Evolutionary conservation across 2,113 vertebrate species (phyloP).

Genomic region (Agelaius tricolor): DNA sequence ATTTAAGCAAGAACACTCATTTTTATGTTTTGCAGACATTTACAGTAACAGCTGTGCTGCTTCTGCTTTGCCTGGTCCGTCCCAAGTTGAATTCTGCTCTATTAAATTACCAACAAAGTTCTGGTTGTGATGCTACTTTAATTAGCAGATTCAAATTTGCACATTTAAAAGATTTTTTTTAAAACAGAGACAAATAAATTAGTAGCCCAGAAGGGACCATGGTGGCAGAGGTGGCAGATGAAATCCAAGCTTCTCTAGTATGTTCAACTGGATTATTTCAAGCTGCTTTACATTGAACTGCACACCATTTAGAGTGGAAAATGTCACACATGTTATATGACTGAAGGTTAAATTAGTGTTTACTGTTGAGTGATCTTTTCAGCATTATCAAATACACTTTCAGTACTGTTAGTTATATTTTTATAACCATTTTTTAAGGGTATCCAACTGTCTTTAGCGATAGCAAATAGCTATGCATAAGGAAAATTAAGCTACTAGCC

Average conservation of each 20-base stretch:
- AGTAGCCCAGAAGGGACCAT: neutral
- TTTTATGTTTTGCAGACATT: slow-evolving; percentile 2
- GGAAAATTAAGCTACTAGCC: neutral
- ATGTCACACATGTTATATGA: neutral
- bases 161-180: neutral
- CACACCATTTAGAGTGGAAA: neutral
- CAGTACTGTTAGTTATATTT: neutral
- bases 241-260: neutral
- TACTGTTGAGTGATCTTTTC: neutral
- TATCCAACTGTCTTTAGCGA: neutral
- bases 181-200: neutral
- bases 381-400: neutral
- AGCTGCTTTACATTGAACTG: neutral
- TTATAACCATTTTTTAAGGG: neutral
- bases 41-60: neutral
- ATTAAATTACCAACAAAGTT: neutral
- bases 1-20: neutral
- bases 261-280: neutral
- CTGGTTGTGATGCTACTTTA: neutral
- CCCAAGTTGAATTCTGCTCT: neutral
- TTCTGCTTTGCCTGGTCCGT: neutral
- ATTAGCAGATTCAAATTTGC: neutral
- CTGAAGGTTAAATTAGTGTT: neutral
- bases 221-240: neutral
- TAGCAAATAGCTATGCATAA: neutral